Base-by-base conservation (phyloP, 2,113 vertebrate genomes). In the Cryptoleucopteryx plumbea region DNA sequence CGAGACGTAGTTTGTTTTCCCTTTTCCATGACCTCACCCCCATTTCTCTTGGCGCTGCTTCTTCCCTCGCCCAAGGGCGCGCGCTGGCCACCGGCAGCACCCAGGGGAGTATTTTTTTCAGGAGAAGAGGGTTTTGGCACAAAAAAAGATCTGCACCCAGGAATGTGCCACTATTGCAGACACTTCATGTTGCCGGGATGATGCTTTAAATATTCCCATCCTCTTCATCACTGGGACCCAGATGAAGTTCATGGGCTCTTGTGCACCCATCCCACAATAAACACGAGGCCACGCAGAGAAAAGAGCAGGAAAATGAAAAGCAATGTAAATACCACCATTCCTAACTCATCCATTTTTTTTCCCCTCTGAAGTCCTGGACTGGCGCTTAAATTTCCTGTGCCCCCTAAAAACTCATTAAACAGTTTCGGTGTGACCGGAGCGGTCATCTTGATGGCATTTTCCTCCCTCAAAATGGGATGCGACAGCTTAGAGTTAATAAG, bases 401-500 rank as follows among this genome's bases (percentile, higher is more conserved):
- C 66, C 55, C 47, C 31, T 50, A 86, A 92, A 93, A 94, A 36
- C 32, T 75, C 86, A 36, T 88, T 92, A 80, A 91, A 61, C 18
- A 31, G 23, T 58, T 94, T 47, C 1, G 0, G 23, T 50, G 45
- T 1, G 6, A 82, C 36, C 6, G 7, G 56, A 78, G 31, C 4
- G 25, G 77, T 78, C 81, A 58, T 6, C 89, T 91, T 2, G 1
- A 26, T 79, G 91, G 90, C 88, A 93, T 96, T 97, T 96, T 31
- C 73, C 90, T 85, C 17, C 10, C 62, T 79, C 72, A 48, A 90
- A 96, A 96, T 92, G 83, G 90, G 88, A 95, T 72, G 83, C 5
- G 88, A 96, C 95, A 97, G 93, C 87, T 82, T 12, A 10, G 62
- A 94, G 86, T 88, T 97, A 97, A 88, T 94, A 94, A 97, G 91